Percentiles rank a stretch among this genome's conserved stretches.
These are phyloP conservation scores for Eustalomyia histrio DNA, from an alignment of 2,888 invertebrate species.

Conservation along the genomic window DNA sequence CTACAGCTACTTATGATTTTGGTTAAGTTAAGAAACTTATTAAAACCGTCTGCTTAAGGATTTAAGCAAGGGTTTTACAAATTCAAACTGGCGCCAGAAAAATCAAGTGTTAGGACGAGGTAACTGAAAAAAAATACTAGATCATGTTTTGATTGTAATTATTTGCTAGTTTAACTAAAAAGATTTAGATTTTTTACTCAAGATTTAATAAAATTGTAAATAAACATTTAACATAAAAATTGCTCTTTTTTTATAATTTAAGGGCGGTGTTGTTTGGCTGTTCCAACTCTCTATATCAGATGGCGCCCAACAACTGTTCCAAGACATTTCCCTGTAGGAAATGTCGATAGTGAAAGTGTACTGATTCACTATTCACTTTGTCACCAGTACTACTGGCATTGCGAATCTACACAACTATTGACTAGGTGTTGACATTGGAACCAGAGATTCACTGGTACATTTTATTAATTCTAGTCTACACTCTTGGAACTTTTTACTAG, in stretches of 20 bases:
- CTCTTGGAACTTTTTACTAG: too few relatives aligned
- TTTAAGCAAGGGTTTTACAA: conserved; percentile 32
- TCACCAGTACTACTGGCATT: too few relatives aligned
- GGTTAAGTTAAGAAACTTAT: conserved; percentile 47
- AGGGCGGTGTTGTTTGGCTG: conserved; percentile 8
- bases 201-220: conserved; percentile 35
- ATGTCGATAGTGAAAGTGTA: too few relatives aligned
- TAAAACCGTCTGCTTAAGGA: conserved; percentile 56
- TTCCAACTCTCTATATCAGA: too few relatives aligned
- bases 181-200: conserved; percentile 45
- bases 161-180: conserved; percentile 8
- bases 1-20: conserved; percentile 31
- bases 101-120: background rate
- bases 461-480: too few relatives aligned
- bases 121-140: background rate
- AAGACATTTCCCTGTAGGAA: too few relatives aligned
- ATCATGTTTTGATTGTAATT: conserved; percentile 19
- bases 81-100: conserved; percentile 52
- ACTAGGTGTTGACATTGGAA: too few relatives aligned
- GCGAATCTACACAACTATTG: too few relatives aligned
- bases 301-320: too few relatives aligned
- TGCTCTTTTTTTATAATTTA: conserved; percentile 23
- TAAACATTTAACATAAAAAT: conserved; percentile 14
- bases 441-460: too few relatives aligned
- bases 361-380: too few relatives aligned